Conservation (phyloP, 2,797 vertebrate genomes). For the Poecile montanus region DNA sequence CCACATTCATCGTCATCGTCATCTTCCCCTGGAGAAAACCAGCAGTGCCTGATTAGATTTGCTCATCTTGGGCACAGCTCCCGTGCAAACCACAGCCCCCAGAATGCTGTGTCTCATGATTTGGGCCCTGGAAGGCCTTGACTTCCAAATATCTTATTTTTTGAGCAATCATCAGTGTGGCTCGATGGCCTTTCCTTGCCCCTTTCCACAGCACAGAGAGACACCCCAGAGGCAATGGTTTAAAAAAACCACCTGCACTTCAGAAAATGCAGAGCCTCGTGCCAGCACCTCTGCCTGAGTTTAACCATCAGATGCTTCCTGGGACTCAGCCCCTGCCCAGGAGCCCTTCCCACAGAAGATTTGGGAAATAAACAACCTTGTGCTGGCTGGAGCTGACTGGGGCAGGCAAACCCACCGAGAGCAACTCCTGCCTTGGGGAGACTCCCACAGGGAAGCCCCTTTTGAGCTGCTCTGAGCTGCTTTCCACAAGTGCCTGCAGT, state of each 20-base stretch:
- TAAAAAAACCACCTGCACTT: background rate
- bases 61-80: background rate
- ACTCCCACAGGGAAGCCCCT: background rate
- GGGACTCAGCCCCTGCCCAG: background rate
- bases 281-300: background rate
- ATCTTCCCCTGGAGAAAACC: constrained; percentile 85
- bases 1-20: constrained; percentile 92
- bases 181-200: fast-evolving
- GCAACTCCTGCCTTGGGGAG: background rate
- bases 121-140: background rate
- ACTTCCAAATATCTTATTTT: background rate
- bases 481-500: background rate
- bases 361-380: background rate
- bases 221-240: background rate
- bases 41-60: background rate
- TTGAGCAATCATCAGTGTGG: background rate
- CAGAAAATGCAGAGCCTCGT: background rate
- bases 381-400: background rate
- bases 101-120: background rate
- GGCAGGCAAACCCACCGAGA: fast-evolving
- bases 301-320: background rate
- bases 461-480: background rate
- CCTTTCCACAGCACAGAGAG: background rate
- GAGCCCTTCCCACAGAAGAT: background rate
- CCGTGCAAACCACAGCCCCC: background rate